A percentile compares a stretch with the other conserved stretches of the same genome.
These are phyloP conservation scores for Drosophila fuyamai DNA, from an alignment of 1,140 invertebrate genomes.

Conservation along the genomic window DNA sequence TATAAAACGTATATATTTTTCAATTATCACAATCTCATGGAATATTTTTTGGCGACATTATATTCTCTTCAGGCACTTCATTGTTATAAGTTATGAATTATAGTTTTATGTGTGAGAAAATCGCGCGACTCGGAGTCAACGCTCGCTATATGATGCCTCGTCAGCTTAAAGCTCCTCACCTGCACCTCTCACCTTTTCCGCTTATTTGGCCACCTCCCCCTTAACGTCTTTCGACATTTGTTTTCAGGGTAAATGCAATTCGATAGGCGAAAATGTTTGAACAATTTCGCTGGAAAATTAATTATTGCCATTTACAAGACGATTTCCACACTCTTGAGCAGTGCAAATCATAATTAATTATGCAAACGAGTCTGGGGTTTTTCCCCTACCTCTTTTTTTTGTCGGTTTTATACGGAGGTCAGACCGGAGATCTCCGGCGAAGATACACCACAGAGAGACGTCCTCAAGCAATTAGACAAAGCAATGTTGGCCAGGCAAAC, in stretches of 20 bases:
- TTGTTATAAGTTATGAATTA: neutral
- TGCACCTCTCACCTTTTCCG: conserved; percentile 18
- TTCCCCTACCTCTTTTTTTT: conserved; percentile 12
- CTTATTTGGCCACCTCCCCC: neutral
- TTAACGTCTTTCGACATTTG: conserved; percentile 27
- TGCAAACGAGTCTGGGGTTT: conserved; percentile 45
- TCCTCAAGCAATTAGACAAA: conserved; percentile 57
- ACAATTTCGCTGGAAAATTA: conserved; percentile 69
- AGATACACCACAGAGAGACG: conserved; percentile 4
- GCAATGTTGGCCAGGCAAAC: conserved; percentile 42
- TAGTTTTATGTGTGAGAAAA: neutral
- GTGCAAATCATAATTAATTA: conserved; percentile 72
- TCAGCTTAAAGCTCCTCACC: conserved; percentile 28
- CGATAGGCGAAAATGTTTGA: conserved; percentile 54
- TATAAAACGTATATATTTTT: too few relatives aligned
- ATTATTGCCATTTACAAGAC: conserved; percentile 61
- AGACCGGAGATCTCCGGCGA: conserved; percentile 1
- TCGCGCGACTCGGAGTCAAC: conserved; percentile 13
- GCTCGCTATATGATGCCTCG: conserved; percentile 21
- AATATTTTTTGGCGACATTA: too few relatives aligned
- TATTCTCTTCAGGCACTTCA: too few relatives aligned
- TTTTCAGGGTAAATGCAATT: conserved; percentile 67
- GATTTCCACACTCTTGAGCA: conserved; percentile 40
- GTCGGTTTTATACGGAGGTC: conserved; percentile 2
- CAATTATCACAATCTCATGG: too few relatives aligned